Base-by-base conservation (phyloP, 37 sponge, comb jelly and placozoan genomes). In the Bolinopsis microptera region DNA sequence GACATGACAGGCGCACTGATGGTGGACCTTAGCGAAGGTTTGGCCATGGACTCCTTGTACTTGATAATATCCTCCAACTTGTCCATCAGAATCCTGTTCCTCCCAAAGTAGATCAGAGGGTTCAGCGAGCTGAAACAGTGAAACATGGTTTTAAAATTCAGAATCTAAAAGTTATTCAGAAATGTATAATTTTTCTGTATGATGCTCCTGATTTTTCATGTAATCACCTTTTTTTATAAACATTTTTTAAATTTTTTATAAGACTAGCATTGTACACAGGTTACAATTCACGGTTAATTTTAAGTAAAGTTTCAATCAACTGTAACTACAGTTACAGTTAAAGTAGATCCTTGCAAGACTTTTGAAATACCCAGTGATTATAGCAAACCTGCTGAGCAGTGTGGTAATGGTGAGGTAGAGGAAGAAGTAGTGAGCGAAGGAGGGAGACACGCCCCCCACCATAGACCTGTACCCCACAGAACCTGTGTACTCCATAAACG, bases 41-140 rank as follows among this genome's bases (percentile, higher is more conserved):
- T 5, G 13, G 61, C 5, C 22, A 72, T 8, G 26, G 26, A 30
- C 75, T 72, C 75, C 18, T 28, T n/a, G 75, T 30, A 72, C 31
- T 72, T 72, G 31, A 72, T 28, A 3, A 72, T 72, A 3, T 72
- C 75, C 31, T 72, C 31, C 13, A 72, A n/a, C 31, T 72, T 72
- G 75, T 72, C 75, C 75, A 28, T 72, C 75, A 72, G 18, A 3
- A 72, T n/a, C 75, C 31, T 72, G 75, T 72, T 72, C 26, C 75
- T 72, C 75, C 75, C 75, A 21, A 72, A 72, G 26, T 72, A 72
- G 26, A 72, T 28, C 31, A 72, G 75, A 2, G 75, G 75, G 31
- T 72, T 72, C 31, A 72, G 13, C 31, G 75, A n/a, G 18, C 75
- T 72, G 75, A 21, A n/a, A 28, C 22, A 72, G 31, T 30, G 68